Base-by-base conservation (phyloP, 2,797 vertebrate genomes). In the Chromobotia macracanthus region DNA sequence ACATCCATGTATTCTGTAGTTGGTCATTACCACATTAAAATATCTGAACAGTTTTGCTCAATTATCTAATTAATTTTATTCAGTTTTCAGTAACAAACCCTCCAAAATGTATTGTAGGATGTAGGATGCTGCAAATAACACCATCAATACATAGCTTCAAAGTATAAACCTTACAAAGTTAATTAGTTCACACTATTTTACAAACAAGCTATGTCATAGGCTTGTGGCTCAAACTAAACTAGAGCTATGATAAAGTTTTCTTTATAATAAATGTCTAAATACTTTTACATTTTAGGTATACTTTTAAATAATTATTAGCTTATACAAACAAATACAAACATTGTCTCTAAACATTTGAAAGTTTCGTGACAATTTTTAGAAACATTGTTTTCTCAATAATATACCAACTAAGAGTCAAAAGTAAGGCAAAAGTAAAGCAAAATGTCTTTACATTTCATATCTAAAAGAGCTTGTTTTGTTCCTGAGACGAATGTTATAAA, bases 241-340 rank as follows among this genome's bases (percentile, higher is more conserved):
- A 63, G 13, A 16, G 19, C 46, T 65, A 53, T 35, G 15, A 16
- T 71, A 19, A 21, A 23, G 7, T 35, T 53, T 77, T 70, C 76
- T 44, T n/a, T n/a, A n/a, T 8, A 60, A 31, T 1, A 71, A n/a
- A 31, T 60, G 66, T 60, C 77, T 69, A 46, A 77, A 51, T n/a
- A 65, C 21, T 10, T 71, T 77, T 38, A 38, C 35, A n/a, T 66
- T 80, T 77, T 82, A 3, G 13, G 3, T 70, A 72, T 16, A 25
- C 31, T 38, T 38, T 38, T 6, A 38, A 38, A 38, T 9, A 38
- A 38, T 38, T 6, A 68, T 68, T 67, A 13, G 35, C 28, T 68
- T 15, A 35, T 77, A 66, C 68, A 84, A 84, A 81, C 72, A 81
- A 79, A 79, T 82, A 82, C 64, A 82, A 66, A 72, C 65, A 75